A percentile compares a stretch with the other conserved stretches of the same genome.
phyloP scores from a whole-genome alignment of 2,888 invertebrate species.

The Chouioia cunea region DNA sequence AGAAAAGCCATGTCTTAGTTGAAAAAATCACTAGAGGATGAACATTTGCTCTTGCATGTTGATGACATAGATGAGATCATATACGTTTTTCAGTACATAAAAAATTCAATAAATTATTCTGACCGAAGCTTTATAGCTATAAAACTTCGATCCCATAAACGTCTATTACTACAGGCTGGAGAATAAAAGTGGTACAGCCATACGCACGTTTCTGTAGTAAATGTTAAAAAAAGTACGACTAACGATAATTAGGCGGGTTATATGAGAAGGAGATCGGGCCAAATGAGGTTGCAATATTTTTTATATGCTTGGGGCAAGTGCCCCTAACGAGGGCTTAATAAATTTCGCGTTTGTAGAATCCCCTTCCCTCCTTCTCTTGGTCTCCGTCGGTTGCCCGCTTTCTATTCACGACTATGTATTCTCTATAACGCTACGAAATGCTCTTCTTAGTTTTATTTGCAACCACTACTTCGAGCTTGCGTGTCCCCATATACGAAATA shows the following conservation, averaged over 20 bases:
- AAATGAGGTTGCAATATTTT: slow-evolving; percentile 37
- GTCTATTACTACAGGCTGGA: too few species aligned
- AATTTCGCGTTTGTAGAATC: slow-evolving; percentile 28
- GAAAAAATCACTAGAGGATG: too few species aligned
- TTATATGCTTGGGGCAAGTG: slow-evolving; percentile 14
- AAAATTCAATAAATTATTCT: too few species aligned
- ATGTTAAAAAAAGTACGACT: background rate
- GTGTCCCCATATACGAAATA: slow-evolving; percentile 6
- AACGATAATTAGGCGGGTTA: slow-evolving; percentile 37
- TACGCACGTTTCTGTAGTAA: background rate
- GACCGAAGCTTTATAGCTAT: too few species aligned
- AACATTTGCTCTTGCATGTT: too few species aligned
- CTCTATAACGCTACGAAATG: too few species aligned
- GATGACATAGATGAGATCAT: too few species aligned
- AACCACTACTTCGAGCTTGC: background rate
- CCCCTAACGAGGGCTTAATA: slow-evolving; percentile 43
- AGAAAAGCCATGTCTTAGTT: too few species aligned
- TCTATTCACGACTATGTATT: slow-evolving; percentile 5
- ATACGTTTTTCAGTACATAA: too few species aligned
- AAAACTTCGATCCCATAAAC: too few species aligned
- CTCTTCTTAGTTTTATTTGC: too few species aligned
- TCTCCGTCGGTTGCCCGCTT: background rate
- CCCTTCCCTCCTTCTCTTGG: background rate
- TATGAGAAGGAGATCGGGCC: slow-evolving; percentile 15
- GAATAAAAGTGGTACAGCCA: too few species aligned